Evolutionary conservation across 2,797 vertebrate species (phyloP).

Genomic region (Typhlichthys eigenmanni): DNA sequence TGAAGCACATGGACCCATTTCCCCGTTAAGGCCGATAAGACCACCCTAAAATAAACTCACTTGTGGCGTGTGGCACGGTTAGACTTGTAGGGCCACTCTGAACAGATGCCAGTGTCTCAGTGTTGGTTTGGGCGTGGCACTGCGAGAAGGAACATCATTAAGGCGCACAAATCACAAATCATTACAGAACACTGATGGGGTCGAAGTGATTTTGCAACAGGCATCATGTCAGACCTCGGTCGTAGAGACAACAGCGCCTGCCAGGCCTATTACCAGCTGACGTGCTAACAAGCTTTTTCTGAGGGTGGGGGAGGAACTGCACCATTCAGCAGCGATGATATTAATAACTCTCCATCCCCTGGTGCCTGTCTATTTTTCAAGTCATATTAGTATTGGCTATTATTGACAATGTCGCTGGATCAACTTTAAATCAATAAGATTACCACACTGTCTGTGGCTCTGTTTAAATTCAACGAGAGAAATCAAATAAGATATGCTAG

Average conservation of each 20-base stretch:
- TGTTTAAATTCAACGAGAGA: slow-evolving; percentile 30
- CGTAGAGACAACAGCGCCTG: slow-evolving; percentile 23
- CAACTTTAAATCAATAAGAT: slow-evolving; percentile 50
- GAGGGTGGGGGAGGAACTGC: slow-evolving; percentile 2
- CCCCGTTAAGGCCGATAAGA: neutral
- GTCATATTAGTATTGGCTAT: slow-evolving; percentile 38
- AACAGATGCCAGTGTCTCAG: neutral
- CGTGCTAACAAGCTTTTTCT: slow-evolving; percentile 52
- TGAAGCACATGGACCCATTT: slow-evolving; percentile 8
- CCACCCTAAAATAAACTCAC: neutral
- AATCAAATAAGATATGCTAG: slow-evolving; percentile 47
- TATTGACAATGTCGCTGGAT: slow-evolving; percentile 42
- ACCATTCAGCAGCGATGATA: slow-evolving; percentile 41
- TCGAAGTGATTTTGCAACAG: slow-evolving; percentile 25
- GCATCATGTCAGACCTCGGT: slow-evolving; percentile 25
- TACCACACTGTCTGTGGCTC: slow-evolving; percentile 21
- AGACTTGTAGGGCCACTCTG: neutral
- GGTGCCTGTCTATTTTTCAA: slow-evolving; percentile 26
- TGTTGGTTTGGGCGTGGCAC: neutral
- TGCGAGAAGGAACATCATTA: too few relatives aligned
- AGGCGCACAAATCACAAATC: neutral
- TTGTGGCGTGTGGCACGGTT: neutral
- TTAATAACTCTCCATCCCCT: slow-evolving; percentile 45
- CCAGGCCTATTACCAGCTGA: slow-evolving; percentile 29
- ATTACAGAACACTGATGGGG: slow-evolving; percentile 23